Evolutionary conservation across 2,888 invertebrate species (phyloP), one percentile per base, ranked within the genome.

Genomic region (Coenonympha arcania): DNA sequence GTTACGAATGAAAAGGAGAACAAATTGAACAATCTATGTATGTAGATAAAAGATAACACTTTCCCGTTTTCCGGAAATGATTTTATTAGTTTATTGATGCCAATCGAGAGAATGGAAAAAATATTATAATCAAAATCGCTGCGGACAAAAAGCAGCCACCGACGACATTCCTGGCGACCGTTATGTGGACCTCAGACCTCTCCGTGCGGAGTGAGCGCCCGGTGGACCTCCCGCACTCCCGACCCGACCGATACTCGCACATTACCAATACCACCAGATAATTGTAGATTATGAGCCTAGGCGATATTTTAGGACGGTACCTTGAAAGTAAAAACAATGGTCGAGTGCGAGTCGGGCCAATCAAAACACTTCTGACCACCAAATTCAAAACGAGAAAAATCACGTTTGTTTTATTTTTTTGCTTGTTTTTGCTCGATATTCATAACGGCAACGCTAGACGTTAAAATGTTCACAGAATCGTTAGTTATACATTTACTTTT

Each of bases 151-250:
- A 77, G 73, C 74, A 68, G 79, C 73, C 66, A 65, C 67, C 72
- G 72, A 73, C 79, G 69, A 74, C 81, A 82, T 82, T 82, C 80
- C 77, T 75, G 73, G 65, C 64, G 69, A 79, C 80, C 80, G 80
- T 82, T 83, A 81, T 69, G 67, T 76, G 73, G 78, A 74, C 71
- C 71, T 72, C 71, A 73, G 78, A 74, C 71, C 71, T 72, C 71
- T 72, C 68, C 70, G 69, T 56, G 55, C 55, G 48, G 49, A 58
- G 57, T 56, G 61, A 43, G 58, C 39, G 60, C 58, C 58, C 59
- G 58, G 52, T 50, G 54, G 50, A 42, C 24, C 48, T 34, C 50
- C 13, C 58, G 63, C 59, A 57, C 61, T 63, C 63, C 66, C 60
- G 26, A 1, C 26, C 8, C 64, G 76, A 76, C 73, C 77, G 75